Conservation (phyloP, 2,888 invertebrate genomes). For the Acrobasis suavella region DNA sequence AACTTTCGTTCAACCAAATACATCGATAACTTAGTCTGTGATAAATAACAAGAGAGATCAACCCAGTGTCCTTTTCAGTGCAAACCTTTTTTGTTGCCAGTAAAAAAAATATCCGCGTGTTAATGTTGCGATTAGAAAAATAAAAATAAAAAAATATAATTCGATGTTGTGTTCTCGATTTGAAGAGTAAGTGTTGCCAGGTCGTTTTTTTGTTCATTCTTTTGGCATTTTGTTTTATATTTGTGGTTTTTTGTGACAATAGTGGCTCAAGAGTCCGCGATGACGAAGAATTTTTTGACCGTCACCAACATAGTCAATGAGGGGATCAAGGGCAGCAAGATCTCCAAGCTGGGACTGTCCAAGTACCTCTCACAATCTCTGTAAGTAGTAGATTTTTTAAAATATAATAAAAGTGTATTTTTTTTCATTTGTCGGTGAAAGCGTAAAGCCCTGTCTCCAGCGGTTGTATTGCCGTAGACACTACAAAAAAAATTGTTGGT, state of each 20-base stretch:
- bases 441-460: no score
- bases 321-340: slow-evolving; percentile 88
- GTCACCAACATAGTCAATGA: slow-evolving; percentile 86
- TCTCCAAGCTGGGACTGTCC: slow-evolving; percentile 87
- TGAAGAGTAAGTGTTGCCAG: slow-evolving; percentile 66
- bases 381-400: slow-evolving; percentile 82
- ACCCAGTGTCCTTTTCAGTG: slow-evolving; percentile 41
- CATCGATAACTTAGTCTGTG: slow-evolving; percentile 64
- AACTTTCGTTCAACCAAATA: slow-evolving; percentile 34
- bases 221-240: slow-evolving; percentile 39
- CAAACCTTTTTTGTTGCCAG: slow-evolving; percentile 41
- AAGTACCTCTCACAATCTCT: slow-evolving; percentile 90
- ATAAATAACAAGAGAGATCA: slow-evolving; percentile 56
- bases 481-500: no score
- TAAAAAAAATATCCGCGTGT: slow-evolving; percentile 54
- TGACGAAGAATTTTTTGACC: slow-evolving; percentile 83
- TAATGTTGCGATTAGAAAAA: slow-evolving; percentile 61
- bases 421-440: no score
- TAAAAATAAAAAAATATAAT: slow-evolving; percentile 53
- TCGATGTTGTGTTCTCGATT: slow-evolving; percentile 72
- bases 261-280: slow-evolving; percentile 76
- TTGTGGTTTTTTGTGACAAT: slow-evolving; percentile 48
- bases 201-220: slow-evolving; percentile 34
- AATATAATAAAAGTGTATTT: no score
- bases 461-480: no score